Conservation (phyloP, 2,797 vertebrate species). For the Serranus cabrilla region DNA sequence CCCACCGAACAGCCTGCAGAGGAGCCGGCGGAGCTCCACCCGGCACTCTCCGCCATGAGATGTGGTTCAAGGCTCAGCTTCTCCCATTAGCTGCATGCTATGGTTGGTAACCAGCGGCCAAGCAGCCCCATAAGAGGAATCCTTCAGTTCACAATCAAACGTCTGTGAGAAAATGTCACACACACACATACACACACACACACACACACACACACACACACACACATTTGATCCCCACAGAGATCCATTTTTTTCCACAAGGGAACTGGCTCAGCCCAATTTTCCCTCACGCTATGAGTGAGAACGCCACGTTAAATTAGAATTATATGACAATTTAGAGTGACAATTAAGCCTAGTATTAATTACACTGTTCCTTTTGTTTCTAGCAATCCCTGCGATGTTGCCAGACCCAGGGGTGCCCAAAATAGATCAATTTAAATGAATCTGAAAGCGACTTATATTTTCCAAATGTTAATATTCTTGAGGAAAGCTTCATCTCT, state of each 20-base stretch:
- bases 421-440: conserved; percentile 66
- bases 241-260: conserved; percentile 53
- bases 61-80: conserved; percentile 58
- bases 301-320: conserved; percentile 57
- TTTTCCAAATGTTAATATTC: conserved; percentile 75
- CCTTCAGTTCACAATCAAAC: conserved; percentile 67
- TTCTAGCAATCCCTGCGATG: conserved; percentile 57
- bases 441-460: conserved; percentile 56
- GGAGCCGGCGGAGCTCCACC: conserved; percentile 36
- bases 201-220: conserved; percentile 23
- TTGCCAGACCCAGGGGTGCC: conserved; percentile 49
- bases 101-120: conserved; percentile 13
- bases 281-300: conserved; percentile 48
- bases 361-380: conserved; percentile 72
- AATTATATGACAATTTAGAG: conserved; percentile 67
- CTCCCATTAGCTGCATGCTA: conserved; percentile 60
- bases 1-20: conserved; percentile 59
- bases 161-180: conserved; percentile 71
- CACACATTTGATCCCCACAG: conserved; percentile 63
- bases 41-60: conserved; percentile 38
- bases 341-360: conserved; percentile 69
- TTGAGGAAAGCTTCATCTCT: conserved; percentile 73
- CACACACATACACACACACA: conserved; percentile 18
- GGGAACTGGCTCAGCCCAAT: conserved; percentile 51
- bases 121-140: conserved; percentile 55